These are phyloP conservation scores for Eristalinus aeneus DNA, from an alignment of 2,888 invertebrate species.

Conservation along the genomic window DNA sequence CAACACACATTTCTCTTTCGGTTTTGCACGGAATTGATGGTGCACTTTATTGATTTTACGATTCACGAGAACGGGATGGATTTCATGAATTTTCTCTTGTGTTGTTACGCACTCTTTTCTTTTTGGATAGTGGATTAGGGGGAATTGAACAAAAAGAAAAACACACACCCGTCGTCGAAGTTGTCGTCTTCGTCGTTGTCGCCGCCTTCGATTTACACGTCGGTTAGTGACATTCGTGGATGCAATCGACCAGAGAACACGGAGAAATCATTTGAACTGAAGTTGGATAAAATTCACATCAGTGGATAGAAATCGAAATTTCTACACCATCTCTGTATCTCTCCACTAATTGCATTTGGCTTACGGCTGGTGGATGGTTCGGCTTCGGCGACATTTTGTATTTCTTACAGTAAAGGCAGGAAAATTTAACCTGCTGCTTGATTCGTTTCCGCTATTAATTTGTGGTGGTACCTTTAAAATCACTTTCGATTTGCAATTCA, in stretches of 20 bases:
- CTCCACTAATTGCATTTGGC: constrained; percentile 4
- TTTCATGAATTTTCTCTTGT: constrained; percentile 58
- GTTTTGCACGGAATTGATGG: constrained; percentile 34
- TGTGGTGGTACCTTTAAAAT: too few species aligned
- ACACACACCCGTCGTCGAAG: constrained; percentile 53
- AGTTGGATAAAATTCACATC: constrained; percentile 57
- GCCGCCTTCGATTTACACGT: constrained; percentile 32
- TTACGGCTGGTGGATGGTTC: constrained; percentile 13
- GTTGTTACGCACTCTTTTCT: constrained; percentile 41
- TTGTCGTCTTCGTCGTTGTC: constrained; percentile 14
- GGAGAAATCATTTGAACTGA: constrained; percentile 65
- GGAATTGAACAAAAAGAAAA: constrained; percentile 47
- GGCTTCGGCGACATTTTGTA: neutral
- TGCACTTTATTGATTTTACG: constrained; percentile 69
- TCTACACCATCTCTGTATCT: constrained; percentile 13
- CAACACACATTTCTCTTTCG: constrained; percentile 47
- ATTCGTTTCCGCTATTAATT: too few species aligned
- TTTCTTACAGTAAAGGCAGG: neutral
- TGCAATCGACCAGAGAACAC: constrained; percentile 37
- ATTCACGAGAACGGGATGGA: constrained; percentile 36
- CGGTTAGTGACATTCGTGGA: constrained; percentile 14
- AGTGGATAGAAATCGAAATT: neutral
- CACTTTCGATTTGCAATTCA: too few species aligned
- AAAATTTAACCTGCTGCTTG: neutral
- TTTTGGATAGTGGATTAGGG: constrained; percentile 13